Evolutionary conservation across 2,113 vertebrate genomes (phyloP), one percentile per base, ranked within the genome.

Genomic region (Perognathus longimembris): DNA sequence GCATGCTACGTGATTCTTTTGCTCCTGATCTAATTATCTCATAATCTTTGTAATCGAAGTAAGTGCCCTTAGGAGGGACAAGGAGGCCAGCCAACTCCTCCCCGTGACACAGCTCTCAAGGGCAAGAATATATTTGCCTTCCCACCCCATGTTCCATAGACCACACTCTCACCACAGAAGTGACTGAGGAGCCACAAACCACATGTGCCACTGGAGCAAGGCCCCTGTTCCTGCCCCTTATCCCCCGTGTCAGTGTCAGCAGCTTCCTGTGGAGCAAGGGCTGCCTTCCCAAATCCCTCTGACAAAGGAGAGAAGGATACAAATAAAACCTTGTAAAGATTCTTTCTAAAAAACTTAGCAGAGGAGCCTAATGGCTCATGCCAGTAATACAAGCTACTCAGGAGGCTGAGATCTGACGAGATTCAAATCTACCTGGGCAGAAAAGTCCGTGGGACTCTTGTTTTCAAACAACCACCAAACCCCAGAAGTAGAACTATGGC

Each of bases 161-260:
- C 1, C 3, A 20, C 14, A 38, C 15, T 15, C 63, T 85, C 83
- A 59, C 21, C 2, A 45, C 0, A 14, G 45, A 54, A 67, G 57
- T 7, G 21, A 32, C 24, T 6, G 7, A 50, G 30, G 3, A 69
- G 79, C 40, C 34, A 63, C 30, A 8, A 7, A 76, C 7, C 0
- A 6, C 30, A 24, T 0, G 1, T 6, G 3, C 1, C 50, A 30
- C 50, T 5, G 0, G 8, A 26, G 24, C 0, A 21, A 30, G 42
- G 26, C 7, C 2, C 32, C 36, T 45, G 50, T 15, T 54, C 50
- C 14, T 22, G 15, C 24, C 3, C 28, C 15, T 32, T 54, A 15
- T 14, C 50, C 17, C 24, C 21, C 20, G 14, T 0, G 1, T 22
- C 10, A 1, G 14, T 0, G 1, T 22, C 10, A 1, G 76, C 40